phyloP scores from a whole-genome alignment of 2,113 vertebrate genomes.

The Casuarius casuarius region DNA sequence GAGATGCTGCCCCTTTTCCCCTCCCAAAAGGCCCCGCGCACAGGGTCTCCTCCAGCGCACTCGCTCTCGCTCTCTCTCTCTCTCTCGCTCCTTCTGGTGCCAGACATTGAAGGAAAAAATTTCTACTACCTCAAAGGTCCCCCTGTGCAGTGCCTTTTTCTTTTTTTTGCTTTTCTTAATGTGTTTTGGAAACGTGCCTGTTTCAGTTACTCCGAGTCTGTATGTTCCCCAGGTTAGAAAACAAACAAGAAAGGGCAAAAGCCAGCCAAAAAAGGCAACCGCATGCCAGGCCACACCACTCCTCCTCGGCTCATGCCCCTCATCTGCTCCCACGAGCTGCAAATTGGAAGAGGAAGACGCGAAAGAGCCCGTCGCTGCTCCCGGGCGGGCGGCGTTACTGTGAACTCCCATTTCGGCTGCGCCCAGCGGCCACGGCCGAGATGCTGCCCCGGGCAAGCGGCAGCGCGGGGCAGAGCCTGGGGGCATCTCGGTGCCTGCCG shows the following conservation, averaged over 20 bases:
- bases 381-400: constrained; percentile 21
- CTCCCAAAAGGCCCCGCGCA: not conserved
- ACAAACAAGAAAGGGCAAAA: not conserved
- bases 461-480: not conserved
- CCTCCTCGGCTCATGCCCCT: not conserved
- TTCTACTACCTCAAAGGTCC: constrained; percentile 75
- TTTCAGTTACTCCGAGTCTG: not conserved
- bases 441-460: accelerated
- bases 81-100: not conserved
- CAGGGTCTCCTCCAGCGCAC: no score
- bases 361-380: not conserved
- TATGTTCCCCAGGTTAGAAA: constrained; percentile 21
- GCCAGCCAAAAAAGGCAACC: not conserved
- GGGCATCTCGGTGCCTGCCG: not conserved
- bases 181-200: not conserved
- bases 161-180: constrained; percentile 8
- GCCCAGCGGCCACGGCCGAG: not conserved
- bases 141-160: constrained; percentile 57
- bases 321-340: no score
- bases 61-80: accelerated
- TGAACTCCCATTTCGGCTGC: constrained; percentile 63
- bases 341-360: not conserved
- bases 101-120: constrained; percentile 25
- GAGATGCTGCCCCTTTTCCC: not conserved
- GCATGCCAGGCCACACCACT: not conserved